These are phyloP conservation scores for Triplophysa yarkandensis DNA, from an alignment of 2,797 vertebrate species.

Conservation along the genomic window DNA sequence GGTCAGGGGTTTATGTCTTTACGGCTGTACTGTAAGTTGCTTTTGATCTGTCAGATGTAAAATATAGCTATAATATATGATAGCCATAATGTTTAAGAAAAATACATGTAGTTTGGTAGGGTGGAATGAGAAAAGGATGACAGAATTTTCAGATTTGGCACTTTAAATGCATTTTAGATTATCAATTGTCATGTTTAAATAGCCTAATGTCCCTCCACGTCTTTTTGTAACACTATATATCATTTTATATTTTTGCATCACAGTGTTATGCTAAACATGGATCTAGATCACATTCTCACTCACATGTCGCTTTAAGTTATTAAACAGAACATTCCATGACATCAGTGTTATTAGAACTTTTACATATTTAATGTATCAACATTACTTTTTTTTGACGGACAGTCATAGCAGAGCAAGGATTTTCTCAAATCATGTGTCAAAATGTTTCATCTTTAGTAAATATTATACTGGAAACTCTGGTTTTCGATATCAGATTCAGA, in stretches of 20 bases:
- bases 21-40: no score
- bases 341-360: conserved; percentile 17
- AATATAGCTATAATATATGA: no score
- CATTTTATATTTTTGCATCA: conserved; percentile 7
- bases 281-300: conserved; percentile 24
- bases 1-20: no score
- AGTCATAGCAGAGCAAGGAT: neutral
- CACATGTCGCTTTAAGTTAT: conserved; percentile 19
- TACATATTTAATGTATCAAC: neutral
- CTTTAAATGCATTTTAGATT: neutral
- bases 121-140: neutral
- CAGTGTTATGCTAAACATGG: conserved; percentile 5
- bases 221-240: conserved; percentile 22
- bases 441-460: conserved; percentile 40
- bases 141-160: neutral
- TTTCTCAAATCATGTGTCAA: conserved; percentile 8
- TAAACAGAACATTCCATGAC: conserved; percentile 25
- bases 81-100: neutral
- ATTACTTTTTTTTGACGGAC: neutral
- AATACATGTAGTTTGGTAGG: no score
- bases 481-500: conserved; percentile 23
- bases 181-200: conserved; percentile 31
- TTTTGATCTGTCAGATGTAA: no score
- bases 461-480: conserved; percentile 28
- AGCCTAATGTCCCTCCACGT: conserved; percentile 19